Conservation (phyloP, 2,888 invertebrate genomes). For the Chydorus sphaericus region DNA sequence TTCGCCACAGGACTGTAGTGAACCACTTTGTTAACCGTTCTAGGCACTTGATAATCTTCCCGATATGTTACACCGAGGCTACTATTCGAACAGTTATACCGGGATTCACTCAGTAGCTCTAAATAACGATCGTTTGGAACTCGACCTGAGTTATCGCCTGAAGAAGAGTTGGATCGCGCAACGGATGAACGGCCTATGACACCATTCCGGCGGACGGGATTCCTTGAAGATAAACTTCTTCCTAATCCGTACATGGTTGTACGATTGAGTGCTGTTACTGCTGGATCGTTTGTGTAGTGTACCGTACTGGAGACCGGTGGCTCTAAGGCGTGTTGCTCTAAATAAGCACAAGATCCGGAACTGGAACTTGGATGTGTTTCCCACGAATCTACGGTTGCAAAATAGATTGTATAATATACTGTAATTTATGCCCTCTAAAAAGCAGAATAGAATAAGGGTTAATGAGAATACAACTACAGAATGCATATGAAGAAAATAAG, state of each 20-base stretch:
- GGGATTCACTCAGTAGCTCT: slow-evolving; percentile 7
- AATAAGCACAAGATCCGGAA: neutral
- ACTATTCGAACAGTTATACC: neutral
- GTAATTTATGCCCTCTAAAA: neutral
- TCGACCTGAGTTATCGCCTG: neutral
- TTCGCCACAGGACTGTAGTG: neutral
- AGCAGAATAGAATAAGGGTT: neutral
- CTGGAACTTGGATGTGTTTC: neutral
- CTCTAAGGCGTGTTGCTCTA: neutral
- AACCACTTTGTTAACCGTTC: neutral
- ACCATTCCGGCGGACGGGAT: neutral
- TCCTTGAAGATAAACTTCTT: neutral
- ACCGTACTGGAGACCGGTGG: slow-evolving; percentile 1
- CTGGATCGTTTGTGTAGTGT: neutral
- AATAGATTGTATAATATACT: no score
- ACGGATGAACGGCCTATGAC: neutral
- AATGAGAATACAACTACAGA: neutral
- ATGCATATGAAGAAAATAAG: neutral
- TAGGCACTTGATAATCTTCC: slow-evolving; percentile 7
- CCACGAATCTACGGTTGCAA: neutral
- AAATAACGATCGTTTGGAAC: neutral
- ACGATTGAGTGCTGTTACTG: neutral
- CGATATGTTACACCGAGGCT: no score
- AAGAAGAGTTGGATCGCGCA: neutral
- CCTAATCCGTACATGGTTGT: neutral